These are phyloP conservation scores for Drosophila merina DNA, from an alignment of 2,888 invertebrate species.

Conservation along the genomic window DNA sequence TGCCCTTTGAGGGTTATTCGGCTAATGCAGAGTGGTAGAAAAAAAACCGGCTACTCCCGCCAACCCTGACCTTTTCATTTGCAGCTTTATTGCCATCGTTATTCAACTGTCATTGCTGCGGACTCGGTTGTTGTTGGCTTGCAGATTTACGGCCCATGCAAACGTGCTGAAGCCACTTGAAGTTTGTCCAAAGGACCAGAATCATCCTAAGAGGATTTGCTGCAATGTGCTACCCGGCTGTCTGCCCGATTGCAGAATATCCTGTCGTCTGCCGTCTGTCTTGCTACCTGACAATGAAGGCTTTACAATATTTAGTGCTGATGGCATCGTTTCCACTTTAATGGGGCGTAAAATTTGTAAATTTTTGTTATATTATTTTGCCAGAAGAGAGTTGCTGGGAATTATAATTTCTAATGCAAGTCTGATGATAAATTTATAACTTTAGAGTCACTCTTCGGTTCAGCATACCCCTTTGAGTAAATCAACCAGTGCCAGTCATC, in stretches of 20 bases:
- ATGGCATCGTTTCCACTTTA: slow-evolving; percentile 30
- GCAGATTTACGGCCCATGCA: slow-evolving; percentile 35
- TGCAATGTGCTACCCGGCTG: slow-evolving; percentile 20
- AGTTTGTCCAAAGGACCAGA: slow-evolving; percentile 12
- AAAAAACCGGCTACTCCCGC: slow-evolving; percentile 13
- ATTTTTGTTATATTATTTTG: background rate
- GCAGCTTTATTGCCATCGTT: slow-evolving; percentile 68
- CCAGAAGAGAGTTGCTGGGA: background rate
- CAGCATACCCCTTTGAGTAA: background rate
- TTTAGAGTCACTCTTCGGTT: background rate
- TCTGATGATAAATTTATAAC: no score
- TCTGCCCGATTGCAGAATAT: background rate
- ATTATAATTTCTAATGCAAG: background rate
- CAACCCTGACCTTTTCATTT: slow-evolving; percentile 58
- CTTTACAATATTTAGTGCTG: slow-evolving; percentile 33
- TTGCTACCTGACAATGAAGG: slow-evolving; percentile 12
- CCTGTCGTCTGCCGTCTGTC: slow-evolving; percentile 3
- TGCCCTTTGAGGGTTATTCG: slow-evolving; percentile 12
- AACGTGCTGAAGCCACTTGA: slow-evolving; percentile 32
- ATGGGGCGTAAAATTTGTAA: slow-evolving; percentile 3
- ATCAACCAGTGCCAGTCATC: background rate
- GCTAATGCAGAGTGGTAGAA: slow-evolving; percentile 20
- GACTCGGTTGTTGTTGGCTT: slow-evolving; percentile 12
- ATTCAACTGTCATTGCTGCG: slow-evolving; percentile 46
- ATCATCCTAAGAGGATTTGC: slow-evolving; percentile 36